A percentile compares a stretch with the other conserved stretches of the same genome.
Conservation (phyloP, 2,113 vertebrate genomes). For the Isurus oxyrinchus region DNA sequence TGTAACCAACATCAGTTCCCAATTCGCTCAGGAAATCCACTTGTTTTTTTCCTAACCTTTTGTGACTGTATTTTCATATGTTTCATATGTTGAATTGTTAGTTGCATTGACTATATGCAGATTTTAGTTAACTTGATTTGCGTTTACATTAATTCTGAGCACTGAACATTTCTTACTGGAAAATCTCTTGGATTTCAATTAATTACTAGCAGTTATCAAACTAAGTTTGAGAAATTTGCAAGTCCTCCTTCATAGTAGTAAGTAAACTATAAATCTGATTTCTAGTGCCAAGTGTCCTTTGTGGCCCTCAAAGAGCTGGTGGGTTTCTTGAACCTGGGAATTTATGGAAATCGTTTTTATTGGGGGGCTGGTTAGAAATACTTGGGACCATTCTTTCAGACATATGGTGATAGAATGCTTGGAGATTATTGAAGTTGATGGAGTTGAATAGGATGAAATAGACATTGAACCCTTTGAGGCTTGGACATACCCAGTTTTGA, state of each 20-base stretch:
- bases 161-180: constrained; percentile 21
- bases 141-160: constrained; percentile 11
- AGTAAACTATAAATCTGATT: background rate
- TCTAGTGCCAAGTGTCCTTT: background rate
- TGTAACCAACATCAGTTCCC: constrained; percentile 5
- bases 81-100: constrained; percentile 6
- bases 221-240: background rate
- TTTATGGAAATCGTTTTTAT: constrained; percentile 16
- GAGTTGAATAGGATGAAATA: background rate
- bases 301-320: background rate
- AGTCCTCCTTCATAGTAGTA: background rate
- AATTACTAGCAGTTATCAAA: background rate
- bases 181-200: background rate
- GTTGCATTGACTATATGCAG: background rate
- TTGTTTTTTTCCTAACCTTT: background rate
- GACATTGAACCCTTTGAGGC: background rate
- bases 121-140: background rate
- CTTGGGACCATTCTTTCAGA: constrained; percentile 27
- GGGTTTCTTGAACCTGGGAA: constrained; percentile 17
- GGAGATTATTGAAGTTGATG: background rate
- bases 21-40: constrained; percentile 27
- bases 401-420: background rate
- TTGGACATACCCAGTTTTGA: background rate
- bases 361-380: background rate
- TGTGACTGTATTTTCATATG: constrained; percentile 11